Evolutionary conservation across 2,797 vertebrate genomes (phyloP), one percentile per base, ranked within the genome.

Genomic region (Sciurus vulgaris): DNA sequence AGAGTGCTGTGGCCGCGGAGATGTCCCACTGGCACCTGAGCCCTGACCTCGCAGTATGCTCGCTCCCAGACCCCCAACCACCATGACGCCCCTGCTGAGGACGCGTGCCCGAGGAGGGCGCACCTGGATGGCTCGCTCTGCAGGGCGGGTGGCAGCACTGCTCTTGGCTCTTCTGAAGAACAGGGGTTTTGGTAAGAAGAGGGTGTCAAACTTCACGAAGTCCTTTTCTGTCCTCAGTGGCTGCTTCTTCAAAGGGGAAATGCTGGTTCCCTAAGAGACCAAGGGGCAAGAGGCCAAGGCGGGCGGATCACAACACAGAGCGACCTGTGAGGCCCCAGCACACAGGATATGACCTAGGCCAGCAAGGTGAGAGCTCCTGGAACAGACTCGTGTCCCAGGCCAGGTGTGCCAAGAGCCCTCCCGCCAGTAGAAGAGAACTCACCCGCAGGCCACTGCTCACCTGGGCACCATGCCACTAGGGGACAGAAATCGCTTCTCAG

Each of bases 111-210:
- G 35, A 1, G 1, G 69, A 54, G 49, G 47, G 18, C 63, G 26
- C 93, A 98, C 98, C 98, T 98, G 97, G 76, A 94, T 6, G 47
- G 97, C 28, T 59, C 96, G 22, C 83, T 97, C 69, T 74, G 97
- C 10, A n/a, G 90, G 82, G 26, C 89, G 78, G 90, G 93, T 12
- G 61, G 97, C 3, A 6, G 74, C 0, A n/a, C 35, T 47, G 65
- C 96, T 93, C 92, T 96, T 98, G 33, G 97, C 93, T 97, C 98
- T 98, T 95, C 98, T 99, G 98, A 98, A 99, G 98, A 99, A 99
- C 22, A 99, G 96, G 0, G 99, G 98, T 54, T 98, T 98, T 2
- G 99, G 99, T 44, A 97, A 83, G 5, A 96, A 98, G n/a, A 92
- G 96, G 95, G 97, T 98, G 95, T 96, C 97, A 93, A 98, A 98